A percentile compares a stretch with the other conserved stretches of the same genome.
These are phyloP conservation scores for Eristalinus sepulchralis DNA, from an alignment of 2,888 invertebrate genomes.

Conservation along the genomic window DNA sequence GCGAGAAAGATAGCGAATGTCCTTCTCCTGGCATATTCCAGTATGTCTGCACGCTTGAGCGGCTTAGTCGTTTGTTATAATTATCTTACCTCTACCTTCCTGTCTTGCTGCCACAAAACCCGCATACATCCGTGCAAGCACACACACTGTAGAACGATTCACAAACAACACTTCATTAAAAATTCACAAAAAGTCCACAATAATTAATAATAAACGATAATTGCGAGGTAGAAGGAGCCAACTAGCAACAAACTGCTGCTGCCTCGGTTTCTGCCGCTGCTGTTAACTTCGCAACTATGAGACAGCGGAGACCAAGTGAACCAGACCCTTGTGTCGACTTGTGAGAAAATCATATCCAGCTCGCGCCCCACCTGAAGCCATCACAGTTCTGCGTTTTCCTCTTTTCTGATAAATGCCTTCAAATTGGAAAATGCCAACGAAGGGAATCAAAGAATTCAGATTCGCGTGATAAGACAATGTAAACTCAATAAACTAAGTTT, in stretches of 20 bases:
- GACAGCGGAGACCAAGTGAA: not conserved
- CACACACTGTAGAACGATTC: slow-evolving; percentile 57
- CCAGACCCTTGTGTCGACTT: slow-evolving; percentile 4
- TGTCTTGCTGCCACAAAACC: not conserved
- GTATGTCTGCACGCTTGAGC: slow-evolving; percentile 58
- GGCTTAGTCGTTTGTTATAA: slow-evolving; percentile 66
- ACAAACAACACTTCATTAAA: slow-evolving; percentile 66
- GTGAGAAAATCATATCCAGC: slow-evolving; percentile 51
- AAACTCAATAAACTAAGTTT: slow-evolving; percentile 64
- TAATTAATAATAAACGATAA: slow-evolving; percentile 71
- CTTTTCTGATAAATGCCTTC: slow-evolving; percentile 51
- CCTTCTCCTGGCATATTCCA: slow-evolving; percentile 53
- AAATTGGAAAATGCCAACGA: slow-evolving; percentile 64
- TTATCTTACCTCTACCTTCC: slow-evolving; percentile 60
- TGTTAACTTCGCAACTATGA: slow-evolving; percentile 7
- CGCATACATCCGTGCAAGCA: slow-evolving; percentile 18
- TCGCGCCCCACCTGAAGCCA: not conserved
- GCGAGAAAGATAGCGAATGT: not conserved
- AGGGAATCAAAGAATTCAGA: slow-evolving; percentile 67
- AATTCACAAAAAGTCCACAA: slow-evolving; percentile 71
- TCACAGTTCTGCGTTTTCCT: slow-evolving; percentile 43
- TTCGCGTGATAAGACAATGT: slow-evolving; percentile 70
- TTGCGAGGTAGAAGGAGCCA: slow-evolving; percentile 60
- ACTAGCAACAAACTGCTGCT: slow-evolving; percentile 52
- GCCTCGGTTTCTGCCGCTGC: not conserved